Percentiles rank a stretch among this genome's conserved stretches.
Conservation (phyloP, 1,140 invertebrate species). For the Phymorhynchus buccinoides region DNA sequence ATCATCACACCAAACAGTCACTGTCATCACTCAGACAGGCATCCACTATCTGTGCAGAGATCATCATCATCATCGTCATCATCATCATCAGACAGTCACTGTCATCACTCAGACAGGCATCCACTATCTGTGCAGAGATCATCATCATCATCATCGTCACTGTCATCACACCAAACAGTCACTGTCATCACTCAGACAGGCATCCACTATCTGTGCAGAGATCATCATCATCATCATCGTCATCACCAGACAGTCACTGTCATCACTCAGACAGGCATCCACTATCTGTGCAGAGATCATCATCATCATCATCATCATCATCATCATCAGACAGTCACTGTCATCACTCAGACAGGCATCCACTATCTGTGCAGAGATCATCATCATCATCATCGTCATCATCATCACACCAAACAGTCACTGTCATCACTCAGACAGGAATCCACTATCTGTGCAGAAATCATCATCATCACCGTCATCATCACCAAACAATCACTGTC, state of each 20-base stretch:
- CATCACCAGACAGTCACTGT: neutral
- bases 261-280: neutral
- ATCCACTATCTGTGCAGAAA: neutral
- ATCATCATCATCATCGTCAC: no score
- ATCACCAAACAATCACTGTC: neutral
- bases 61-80: no score
- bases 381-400: neutral
- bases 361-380: neutral
- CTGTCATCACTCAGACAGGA: neutral
- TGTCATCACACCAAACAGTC: neutral
- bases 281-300: neutral
- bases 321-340: neutral
- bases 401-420: neutral
- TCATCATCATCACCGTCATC: no score
- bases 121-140: neutral
- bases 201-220: neutral
- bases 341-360: neutral
- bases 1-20: neutral
- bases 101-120: neutral
- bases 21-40: neutral
- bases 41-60: neutral
- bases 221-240: no score
- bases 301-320: neutral
- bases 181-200: neutral
- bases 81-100: neutral